Evolutionary conservation across 2,888 invertebrate species (phyloP).

Genomic region (Chaetogeoica ovagalla): DNA sequence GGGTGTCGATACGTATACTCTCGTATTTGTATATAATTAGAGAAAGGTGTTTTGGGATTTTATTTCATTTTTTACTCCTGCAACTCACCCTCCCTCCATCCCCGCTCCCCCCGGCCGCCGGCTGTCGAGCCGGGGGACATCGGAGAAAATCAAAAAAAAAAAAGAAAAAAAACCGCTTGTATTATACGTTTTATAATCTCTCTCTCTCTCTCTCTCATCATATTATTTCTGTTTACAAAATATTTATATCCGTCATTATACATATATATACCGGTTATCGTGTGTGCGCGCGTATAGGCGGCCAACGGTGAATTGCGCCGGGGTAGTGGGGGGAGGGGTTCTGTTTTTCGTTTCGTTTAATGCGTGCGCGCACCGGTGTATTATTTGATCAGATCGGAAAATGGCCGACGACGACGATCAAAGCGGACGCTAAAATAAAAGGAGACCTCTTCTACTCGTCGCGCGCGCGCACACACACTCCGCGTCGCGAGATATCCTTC

Average conservation of each 20-base stretch:
- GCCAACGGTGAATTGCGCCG: no score
- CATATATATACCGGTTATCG: conserved; percentile 27
- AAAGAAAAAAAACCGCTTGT: not conserved
- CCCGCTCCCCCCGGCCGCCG: no score
- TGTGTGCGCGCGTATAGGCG: not conserved
- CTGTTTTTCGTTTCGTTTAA: conserved; percentile 12
- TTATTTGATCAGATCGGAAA: conserved; percentile 52
- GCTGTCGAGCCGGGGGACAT: conserved; percentile 17
- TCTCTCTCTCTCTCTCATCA: not conserved
- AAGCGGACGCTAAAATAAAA: conserved; percentile 48
- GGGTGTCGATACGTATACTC: no score
- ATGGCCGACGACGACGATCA: conserved; percentile 46
- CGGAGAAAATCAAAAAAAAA: no score
- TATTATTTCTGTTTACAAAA: conserved; percentile 29
- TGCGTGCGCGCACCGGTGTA: conserved; percentile 39
- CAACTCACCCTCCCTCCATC: conserved; percentile 8
- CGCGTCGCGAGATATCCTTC: conserved; percentile 20
- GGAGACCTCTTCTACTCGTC: conserved; percentile 8
- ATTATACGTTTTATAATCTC: not conserved
- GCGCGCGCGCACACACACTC: not conserved
- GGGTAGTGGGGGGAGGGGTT: no score
- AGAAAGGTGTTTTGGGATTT: no score
- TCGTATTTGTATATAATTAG: no score
- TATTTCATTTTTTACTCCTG: not conserved
- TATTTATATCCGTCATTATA: conserved; percentile 44